Conservation (phyloP, 2,888 invertebrate species). For the Microctonus aethiopoides region DNA sequence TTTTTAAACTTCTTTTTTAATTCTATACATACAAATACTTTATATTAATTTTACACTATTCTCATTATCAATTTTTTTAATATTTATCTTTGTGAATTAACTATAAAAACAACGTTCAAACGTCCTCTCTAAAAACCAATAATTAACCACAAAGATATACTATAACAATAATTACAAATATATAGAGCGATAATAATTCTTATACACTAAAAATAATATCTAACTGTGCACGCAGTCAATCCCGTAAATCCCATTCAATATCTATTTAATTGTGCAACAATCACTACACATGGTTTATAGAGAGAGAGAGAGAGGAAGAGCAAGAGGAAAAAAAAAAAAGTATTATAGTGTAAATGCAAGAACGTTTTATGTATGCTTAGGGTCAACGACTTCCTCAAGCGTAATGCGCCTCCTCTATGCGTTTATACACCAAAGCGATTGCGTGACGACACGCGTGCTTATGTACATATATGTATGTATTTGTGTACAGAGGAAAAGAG, state of each 20-base stretch:
- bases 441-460: slow-evolving; percentile 32
- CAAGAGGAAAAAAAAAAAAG: background rate
- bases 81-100: no score
- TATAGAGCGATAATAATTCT: no score
- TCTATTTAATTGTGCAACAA: slow-evolving; percentile 13
- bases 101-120: no score
- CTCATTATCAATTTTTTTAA: no score
- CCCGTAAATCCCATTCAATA: background rate
- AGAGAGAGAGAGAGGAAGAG: background rate
- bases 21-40: no score
- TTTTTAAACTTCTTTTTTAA: no score
- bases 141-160: no score
- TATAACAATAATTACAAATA: no score
- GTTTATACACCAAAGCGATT: slow-evolving; percentile 33
- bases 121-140: no score
- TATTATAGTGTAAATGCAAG: slow-evolving; percentile 26
- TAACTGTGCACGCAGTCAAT: background rate
- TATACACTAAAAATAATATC: background rate
- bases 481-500: background rate
- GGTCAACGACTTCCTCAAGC: slow-evolving; percentile 45
- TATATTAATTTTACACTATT: no score
- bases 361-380: slow-evolving; percentile 42
- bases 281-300: background rate
- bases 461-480: slow-evolving; percentile 15
- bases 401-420: slow-evolving; percentile 39